A percentile compares a stretch with the other conserved stretches of the same genome.
Conservation (phyloP, 1,140 invertebrate genomes). For the Belonocnema kinseyi region DNA sequence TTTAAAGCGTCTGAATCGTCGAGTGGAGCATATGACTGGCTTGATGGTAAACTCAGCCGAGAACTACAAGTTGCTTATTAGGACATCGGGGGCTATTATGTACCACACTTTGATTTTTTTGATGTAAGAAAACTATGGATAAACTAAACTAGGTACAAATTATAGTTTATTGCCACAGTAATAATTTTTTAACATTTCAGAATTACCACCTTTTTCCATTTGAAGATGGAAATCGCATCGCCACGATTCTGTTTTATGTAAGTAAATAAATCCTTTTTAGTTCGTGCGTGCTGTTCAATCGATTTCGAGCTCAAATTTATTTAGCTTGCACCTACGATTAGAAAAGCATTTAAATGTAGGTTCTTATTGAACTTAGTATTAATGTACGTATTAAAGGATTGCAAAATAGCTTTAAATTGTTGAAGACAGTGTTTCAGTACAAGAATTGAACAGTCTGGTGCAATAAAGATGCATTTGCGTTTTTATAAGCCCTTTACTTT, state of each 20-base stretch:
- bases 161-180: conserved; percentile 47
- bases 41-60: conserved; percentile 92
- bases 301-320: no score
- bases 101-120: conserved; percentile 98
- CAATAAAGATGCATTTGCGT: no score
- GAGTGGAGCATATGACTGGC: conserved; percentile 64
- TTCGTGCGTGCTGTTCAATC: no score
- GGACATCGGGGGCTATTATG: conserved; percentile 99
- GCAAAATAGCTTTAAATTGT: no score
- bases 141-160: conserved; percentile 40
- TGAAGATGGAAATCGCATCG: conserved; percentile 94
- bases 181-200: conserved; percentile 72
- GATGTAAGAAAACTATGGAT: conserved; percentile 77
- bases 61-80: conserved; percentile 98
- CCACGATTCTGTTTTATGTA: conserved; percentile 82
- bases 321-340: no score
- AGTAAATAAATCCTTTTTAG: not conserved
- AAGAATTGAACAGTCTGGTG: no score
- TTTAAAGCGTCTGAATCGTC: no score
- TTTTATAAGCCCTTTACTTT: no score
- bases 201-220: conserved; percentile 80
- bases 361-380: no score
- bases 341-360: no score
- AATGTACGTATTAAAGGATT: no score
- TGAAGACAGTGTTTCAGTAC: no score